These are phyloP conservation scores for Tanypteryx hageni DNA, from an alignment of 2,888 invertebrate genomes.

Conservation along the genomic window DNA sequence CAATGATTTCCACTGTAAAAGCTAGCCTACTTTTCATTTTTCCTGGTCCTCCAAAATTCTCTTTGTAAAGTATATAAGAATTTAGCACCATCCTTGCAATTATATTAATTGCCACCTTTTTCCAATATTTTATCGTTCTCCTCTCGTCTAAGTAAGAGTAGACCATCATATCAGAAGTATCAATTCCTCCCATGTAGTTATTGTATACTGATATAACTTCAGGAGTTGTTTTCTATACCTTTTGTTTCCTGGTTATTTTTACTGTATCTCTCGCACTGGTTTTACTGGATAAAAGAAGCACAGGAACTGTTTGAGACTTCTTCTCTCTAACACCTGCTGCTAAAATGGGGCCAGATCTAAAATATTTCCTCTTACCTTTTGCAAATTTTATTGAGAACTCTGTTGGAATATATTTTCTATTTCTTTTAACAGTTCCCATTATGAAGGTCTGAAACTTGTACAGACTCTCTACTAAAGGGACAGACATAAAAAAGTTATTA, in stretches of 20 bases:
- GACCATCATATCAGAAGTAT: conserved; percentile 65
- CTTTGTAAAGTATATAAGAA: too few species aligned
- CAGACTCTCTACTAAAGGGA: not conserved
- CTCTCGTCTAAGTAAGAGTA: not conserved
- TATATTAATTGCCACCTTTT: not conserved
- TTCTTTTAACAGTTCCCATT: not conserved
- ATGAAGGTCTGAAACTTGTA: not conserved
- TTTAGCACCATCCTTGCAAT: too few species aligned
- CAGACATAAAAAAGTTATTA: too few species aligned
- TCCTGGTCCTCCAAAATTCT: too few species aligned
- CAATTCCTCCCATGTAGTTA: not conserved
- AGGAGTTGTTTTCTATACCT: not conserved
- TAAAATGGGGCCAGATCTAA: too few species aligned
- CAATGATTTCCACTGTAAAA: too few species aligned
- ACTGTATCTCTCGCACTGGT: not conserved
- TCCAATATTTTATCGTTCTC: not conserved
- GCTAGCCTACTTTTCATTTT: too few species aligned
- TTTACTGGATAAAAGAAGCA: not conserved
- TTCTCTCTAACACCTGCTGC: not conserved
- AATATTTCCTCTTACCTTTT: too few species aligned
- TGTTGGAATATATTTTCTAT: not conserved
- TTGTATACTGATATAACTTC: not conserved
- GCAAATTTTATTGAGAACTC: not conserved
- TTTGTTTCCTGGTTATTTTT: not conserved
- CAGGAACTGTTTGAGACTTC: not conserved